Evolutionary conservation across 2,113 vertebrate species (phyloP).

Genomic region (Acinonyx jubatus): DNA sequence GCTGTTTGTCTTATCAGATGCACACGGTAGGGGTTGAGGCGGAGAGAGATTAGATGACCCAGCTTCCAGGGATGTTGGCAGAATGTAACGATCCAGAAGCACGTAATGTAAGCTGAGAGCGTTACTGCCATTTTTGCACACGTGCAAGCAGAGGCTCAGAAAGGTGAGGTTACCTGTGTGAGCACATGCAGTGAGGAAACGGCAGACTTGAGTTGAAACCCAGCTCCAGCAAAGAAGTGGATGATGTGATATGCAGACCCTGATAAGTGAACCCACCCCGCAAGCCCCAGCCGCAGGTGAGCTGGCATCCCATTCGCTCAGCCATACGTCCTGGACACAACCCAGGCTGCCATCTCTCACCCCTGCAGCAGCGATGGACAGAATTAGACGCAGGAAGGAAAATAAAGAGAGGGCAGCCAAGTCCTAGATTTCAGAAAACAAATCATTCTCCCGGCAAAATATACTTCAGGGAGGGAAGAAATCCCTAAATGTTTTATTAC

Average conservation of each 20-base stretch:
- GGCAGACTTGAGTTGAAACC: background rate
- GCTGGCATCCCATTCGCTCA: slow-evolving; percentile 27
- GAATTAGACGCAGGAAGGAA: slow-evolving; percentile 62
- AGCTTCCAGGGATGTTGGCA: accelerated
- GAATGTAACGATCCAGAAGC: background rate
- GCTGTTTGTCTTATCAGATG: background rate
- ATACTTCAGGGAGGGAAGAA: slow-evolving; percentile 66
- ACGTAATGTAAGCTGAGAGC: background rate
- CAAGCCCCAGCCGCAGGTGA: background rate
- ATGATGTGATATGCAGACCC: accelerated
- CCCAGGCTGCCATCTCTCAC: slow-evolving; percentile 51
- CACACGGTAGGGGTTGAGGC: background rate
- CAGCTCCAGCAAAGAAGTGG: background rate
- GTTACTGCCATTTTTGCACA: background rate
- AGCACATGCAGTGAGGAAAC: background rate
- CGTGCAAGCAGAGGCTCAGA: background rate
- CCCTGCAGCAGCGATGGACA: slow-evolving; percentile 47
- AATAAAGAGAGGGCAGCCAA: slow-evolving; percentile 79
- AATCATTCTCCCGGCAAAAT: slow-evolving; percentile 78
- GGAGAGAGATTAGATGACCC: background rate
- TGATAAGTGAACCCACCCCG: background rate
- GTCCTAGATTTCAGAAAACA: slow-evolving; percentile 79
- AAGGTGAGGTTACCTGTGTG: background rate
- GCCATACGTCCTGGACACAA: slow-evolving; percentile 53
- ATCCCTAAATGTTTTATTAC: slow-evolving; percentile 87